Percentiles rank a stretch among this genome's conserved stretches.
Evolutionary conservation across 2,888 invertebrate genomes (phyloP).

Genomic region (Tiphia femorata): DNA sequence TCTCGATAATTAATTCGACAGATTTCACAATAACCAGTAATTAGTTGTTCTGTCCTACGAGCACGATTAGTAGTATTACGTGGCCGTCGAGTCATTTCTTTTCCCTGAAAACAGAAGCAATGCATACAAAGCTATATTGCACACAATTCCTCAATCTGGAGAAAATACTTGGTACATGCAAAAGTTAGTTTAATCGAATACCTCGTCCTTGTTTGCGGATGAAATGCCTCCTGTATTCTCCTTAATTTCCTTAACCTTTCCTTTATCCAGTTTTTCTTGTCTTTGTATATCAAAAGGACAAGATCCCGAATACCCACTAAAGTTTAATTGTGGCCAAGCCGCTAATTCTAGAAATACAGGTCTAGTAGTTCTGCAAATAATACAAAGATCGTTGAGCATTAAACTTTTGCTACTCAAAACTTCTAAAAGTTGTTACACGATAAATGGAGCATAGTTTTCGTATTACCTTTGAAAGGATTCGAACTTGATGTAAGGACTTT

Average conservation of each 20-base stretch:
- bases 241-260: slow-evolving; percentile 51
- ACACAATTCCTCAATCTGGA: no score
- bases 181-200: slow-evolving; percentile 21
- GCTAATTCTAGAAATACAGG: slow-evolving; percentile 77
- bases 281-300: slow-evolving; percentile 65
- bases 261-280: slow-evolving; percentile 48
- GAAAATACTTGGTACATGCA: not conserved
- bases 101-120: no score
- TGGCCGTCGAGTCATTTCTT: slow-evolving; percentile 69
- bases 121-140: no score
- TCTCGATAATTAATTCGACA: slow-evolving; percentile 82
- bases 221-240: slow-evolving; percentile 56
- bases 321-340: slow-evolving; percentile 74
- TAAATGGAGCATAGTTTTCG: no score
- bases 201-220: slow-evolving; percentile 56
- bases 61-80: slow-evolving; percentile 63
- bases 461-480: slow-evolving; percentile 77
- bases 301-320: slow-evolving; percentile 66
- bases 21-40: slow-evolving; percentile 82
- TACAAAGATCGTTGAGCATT: not conserved
- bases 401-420: no score
- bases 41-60: slow-evolving; percentile 65
- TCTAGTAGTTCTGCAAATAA: slow-evolving; percentile 69
- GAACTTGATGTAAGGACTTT: slow-evolving; percentile 80
- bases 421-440: no score